Evolutionary conservation across 2,113 vertebrate genomes (phyloP), one percentile per base, ranked within the genome.

Genomic region (Lophotis ruficrista): DNA sequence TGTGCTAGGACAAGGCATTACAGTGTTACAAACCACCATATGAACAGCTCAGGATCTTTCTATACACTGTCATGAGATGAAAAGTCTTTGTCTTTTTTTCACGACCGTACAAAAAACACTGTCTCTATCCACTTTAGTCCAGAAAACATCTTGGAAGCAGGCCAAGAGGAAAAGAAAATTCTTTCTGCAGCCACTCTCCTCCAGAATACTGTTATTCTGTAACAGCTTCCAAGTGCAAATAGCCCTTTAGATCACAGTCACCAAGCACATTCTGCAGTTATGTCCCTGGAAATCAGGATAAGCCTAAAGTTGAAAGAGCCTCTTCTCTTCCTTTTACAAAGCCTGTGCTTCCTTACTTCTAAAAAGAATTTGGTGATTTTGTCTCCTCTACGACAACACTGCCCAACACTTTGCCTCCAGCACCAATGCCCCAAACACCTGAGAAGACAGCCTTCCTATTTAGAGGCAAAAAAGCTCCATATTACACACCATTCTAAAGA

Each of bases 131-230:
- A 60, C 76, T 89, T 92, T 22, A 83, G 87, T 88, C 80, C 70
- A 80, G 76, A 94, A 76, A 62, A 71, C 23, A 60, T 87, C 87
- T 77, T 86, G 51, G 57, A 95, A n/a, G 27, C 79, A 76, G 47
- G 81, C 76, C 69, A 92, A 92, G 94, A 78, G 61, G 87, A 96
- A 96, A 8, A 62, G 58, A 89, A 64, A 87, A 93, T 77, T 77
- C 48, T 58, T 94, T 88, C 79, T 38, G 27, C 25, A 31, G 51
- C 22, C 69, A 51, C 77, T 53, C 56, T 91, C 30, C 62, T 94
- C 43, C n/a, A 83, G 78, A 95, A 87, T 14, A 54, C 16, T 76
- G 41, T 70, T 77, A 56, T 64, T 88, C 85, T 13, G 0, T 28
- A 70, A n/a, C 51, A 92, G 56, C 64, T 90, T 86, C 93, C 71